Conservation (phyloP, 2,797 vertebrate genomes). For the Microchirus variegatus region DNA sequence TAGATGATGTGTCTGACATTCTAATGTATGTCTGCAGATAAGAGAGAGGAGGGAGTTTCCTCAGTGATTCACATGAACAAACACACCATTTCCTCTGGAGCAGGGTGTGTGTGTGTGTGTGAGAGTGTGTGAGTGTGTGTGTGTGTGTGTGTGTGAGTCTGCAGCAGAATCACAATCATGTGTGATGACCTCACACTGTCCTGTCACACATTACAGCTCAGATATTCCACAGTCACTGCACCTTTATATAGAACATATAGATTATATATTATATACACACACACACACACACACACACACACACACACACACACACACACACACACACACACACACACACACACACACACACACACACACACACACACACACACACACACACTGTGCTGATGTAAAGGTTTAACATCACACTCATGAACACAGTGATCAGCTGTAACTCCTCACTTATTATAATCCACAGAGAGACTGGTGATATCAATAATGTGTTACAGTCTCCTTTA, state of each 20-base stretch:
- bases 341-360: no score
- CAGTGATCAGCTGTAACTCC: no score
- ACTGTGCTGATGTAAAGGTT: no score
- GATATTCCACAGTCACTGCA: neutral
- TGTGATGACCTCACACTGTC: constrained; percentile 36
- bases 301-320: no score
- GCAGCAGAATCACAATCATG: constrained; percentile 40
- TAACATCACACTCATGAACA: no score
- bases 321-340: no score
- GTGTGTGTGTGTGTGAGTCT: no score
- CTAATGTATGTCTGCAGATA: constrained; percentile 66
- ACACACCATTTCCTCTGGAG: constrained; percentile 40
- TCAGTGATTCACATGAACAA: constrained; percentile 13
- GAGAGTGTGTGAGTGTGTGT: neutral
- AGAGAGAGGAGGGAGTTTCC: constrained; percentile 36
- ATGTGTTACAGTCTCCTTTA: no score
- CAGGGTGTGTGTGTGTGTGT: constrained; percentile 23
- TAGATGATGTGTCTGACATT: constrained; percentile 70
- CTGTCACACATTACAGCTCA: constrained; percentile 23
- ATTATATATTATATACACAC: no score
- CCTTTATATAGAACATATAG: neutral
- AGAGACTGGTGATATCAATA: no score
- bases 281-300: neutral
- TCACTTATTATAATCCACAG: no score
- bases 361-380: no score